Conservation (phyloP, 2,797 vertebrate genomes). For the Gymnocypris eckloni region DNA sequence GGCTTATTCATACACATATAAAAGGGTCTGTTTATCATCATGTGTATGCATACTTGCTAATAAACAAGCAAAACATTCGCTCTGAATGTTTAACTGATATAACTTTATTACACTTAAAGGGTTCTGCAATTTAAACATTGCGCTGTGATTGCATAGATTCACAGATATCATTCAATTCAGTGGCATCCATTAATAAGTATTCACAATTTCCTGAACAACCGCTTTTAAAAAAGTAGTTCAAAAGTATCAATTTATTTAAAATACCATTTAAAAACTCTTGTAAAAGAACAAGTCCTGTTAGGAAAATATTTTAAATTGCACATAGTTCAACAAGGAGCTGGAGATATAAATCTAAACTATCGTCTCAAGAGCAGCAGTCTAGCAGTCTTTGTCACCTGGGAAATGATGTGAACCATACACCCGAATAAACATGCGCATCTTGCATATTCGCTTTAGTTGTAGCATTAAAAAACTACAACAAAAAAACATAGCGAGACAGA, state of each 20-base stretch:
- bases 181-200: conserved; percentile 12
- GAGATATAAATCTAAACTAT: conserved; percentile 38
- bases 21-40: not conserved
- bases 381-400: conserved; percentile 19
- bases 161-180: conserved; percentile 1
- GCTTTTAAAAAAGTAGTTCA: conserved; percentile 7
- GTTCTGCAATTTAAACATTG: conserved; percentile 16
- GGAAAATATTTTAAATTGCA: conserved; percentile 35
- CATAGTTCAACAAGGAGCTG: conserved; percentile 10
- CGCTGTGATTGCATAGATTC: conserved; percentile 27
- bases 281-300: not conserved
- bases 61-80: not conserved
- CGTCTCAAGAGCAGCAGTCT: conserved; percentile 14
- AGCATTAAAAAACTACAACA: not conserved
- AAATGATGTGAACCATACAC: not conserved
- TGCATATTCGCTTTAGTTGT: not conserved
- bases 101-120: conserved; percentile 36
- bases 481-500: not conserved
- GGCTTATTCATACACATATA: not conserved
- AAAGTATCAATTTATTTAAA: conserved; percentile 10
- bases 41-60: not conserved
- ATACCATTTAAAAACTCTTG: not conserved
- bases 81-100: not conserved
- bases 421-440: not conserved
- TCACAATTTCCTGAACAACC: conserved; percentile 2